Conservation (phyloP, 2,113 vertebrate genomes). For the Rallus limicola region DNA sequence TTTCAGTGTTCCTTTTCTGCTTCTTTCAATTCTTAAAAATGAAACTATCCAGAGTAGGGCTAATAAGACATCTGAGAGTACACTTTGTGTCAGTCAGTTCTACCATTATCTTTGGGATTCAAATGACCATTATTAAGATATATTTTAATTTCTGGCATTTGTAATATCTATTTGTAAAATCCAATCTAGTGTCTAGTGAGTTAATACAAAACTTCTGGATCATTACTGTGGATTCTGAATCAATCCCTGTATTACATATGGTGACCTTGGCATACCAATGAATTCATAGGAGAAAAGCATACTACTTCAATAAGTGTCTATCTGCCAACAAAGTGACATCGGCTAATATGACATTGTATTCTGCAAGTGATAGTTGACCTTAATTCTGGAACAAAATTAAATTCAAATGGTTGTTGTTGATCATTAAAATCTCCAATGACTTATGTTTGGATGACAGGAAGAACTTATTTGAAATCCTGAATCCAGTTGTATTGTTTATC, state of each 20-base stretch:
- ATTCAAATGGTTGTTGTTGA: not conserved
- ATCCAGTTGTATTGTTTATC: not conserved
- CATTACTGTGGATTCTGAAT: not conserved
- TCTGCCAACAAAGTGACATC: not conserved
- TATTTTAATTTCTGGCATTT: not conserved
- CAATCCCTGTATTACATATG: not conserved
- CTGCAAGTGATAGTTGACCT: not conserved
- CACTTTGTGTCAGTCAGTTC: not conserved
- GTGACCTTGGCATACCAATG: not conserved
- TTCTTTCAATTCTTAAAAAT: slow-evolving; percentile 28
- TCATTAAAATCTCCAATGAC: not conserved
- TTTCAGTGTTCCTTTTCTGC: slow-evolving; percentile 18
- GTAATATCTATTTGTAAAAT: not conserved
- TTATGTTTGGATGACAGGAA: not conserved
- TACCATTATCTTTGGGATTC: not conserved
- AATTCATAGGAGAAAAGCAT: not conserved
- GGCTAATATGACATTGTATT: not conserved
- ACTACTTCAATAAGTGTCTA: not conserved
- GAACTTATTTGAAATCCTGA: not conserved
- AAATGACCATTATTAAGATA: not conserved
- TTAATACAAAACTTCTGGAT: not conserved
- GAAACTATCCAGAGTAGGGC: not conserved
- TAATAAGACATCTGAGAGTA: slow-evolving; percentile 11
- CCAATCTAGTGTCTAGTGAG: not conserved
- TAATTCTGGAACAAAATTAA: not conserved